These are phyloP conservation scores for Plodia interpunctella DNA, from an alignment of 1,140 invertebrate species.

Conservation along the genomic window DNA sequence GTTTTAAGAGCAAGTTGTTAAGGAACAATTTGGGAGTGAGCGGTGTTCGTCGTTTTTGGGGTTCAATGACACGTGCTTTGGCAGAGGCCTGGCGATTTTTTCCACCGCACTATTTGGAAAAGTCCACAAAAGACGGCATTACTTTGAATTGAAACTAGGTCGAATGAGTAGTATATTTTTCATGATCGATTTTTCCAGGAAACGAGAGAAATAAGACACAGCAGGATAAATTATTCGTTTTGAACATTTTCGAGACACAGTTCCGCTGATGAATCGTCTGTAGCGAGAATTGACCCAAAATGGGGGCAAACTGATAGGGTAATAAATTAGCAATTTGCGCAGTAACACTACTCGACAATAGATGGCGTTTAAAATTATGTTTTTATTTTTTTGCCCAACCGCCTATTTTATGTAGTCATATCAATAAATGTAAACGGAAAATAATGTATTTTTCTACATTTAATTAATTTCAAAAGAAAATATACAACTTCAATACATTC, in stretches of 20 bases:
- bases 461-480: too few species aligned
- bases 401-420: too few species aligned
- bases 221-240: slow-evolving; percentile 25
- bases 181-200: slow-evolving; percentile 51
- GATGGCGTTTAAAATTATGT: slow-evolving; percentile 45
- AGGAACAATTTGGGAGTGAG: slow-evolving; percentile 35
- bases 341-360: slow-evolving; percentile 52
- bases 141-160: slow-evolving; percentile 59
- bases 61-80: slow-evolving; percentile 72
- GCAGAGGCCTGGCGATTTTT: slow-evolving; percentile 65
- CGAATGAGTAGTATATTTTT: slow-evolving; percentile 47
- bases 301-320: slow-evolving; percentile 55
- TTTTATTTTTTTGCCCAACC: not conserved
- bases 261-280: slow-evolving; percentile 35
- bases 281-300: slow-evolving; percentile 50
- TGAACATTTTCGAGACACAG: slow-evolving; percentile 27
- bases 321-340: slow-evolving; percentile 34
- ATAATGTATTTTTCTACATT: too few species aligned
- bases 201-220: slow-evolving; percentile 26
- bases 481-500: too few species aligned
- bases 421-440: too few species aligned
- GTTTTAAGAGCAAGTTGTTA: slow-evolving; percentile 25
- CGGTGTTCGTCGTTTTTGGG: slow-evolving; percentile 51
- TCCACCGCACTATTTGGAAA: slow-evolving; percentile 44
- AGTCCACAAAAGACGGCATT: slow-evolving; percentile 63